Evolutionary conservation across 2,888 invertebrate species (phyloP).

Genomic region (Chironomus riparius): DNA sequence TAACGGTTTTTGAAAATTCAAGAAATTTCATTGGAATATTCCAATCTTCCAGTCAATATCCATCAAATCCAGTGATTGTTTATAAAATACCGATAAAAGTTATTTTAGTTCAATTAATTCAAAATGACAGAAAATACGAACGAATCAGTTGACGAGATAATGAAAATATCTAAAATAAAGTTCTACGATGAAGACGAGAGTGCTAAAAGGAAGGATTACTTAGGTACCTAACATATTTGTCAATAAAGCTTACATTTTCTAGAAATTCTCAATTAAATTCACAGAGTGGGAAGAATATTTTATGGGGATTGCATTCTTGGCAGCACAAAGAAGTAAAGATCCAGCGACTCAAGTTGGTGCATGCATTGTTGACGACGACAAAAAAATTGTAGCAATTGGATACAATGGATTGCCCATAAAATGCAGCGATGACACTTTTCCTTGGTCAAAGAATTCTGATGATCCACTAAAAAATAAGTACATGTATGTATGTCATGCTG

Average conservation of each 20-base stretch:
- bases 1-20: too few species aligned
- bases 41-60: not conserved
- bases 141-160: not conserved
- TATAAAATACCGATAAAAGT: not conserved
- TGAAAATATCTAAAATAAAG: not conserved
- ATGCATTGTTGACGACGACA: slow-evolving; percentile 75
- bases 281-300: slow-evolving; percentile 90
- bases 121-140: not conserved
- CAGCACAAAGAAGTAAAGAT: slow-evolving; percentile 91
- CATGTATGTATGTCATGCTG: slow-evolving; percentile 93
- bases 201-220: not conserved
- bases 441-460: slow-evolving; percentile 67
- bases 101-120: not conserved
- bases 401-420: slow-evolving; percentile 96
- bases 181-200: not conserved
- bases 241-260: not conserved
- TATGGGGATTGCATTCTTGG: slow-evolving; percentile 85
- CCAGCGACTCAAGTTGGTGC: slow-evolving; percentile 90
- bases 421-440: slow-evolving; percentile 79
- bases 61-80: not conserved
- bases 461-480: slow-evolving; percentile 65
- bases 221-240: not conserved
- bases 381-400: slow-evolving; percentile 81
- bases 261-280: slow-evolving; percentile 42
- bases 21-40: too few species aligned